Evolutionary conservation across 2,113 vertebrate species (phyloP).

Genomic region (Myodes glareolus): DNA sequence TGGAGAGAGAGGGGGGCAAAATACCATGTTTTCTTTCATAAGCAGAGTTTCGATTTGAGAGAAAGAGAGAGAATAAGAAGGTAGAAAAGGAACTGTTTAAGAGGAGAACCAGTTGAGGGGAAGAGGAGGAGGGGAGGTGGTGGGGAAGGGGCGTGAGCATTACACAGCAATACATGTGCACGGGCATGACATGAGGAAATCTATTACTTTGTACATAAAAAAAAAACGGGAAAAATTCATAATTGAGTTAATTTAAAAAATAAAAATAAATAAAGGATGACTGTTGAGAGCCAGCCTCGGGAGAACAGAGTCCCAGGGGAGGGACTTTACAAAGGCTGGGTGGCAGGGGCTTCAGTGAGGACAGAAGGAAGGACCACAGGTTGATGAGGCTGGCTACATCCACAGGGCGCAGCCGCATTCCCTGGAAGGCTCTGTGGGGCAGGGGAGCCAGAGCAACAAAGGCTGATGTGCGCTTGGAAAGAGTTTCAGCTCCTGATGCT

Average conservation of each 20-base stretch:
- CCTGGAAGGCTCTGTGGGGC: not conserved
- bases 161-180: not conserved
- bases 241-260: not conserved
- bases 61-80: too few relatives aligned
- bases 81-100: not conserved
- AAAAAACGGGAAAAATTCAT: not conserved
- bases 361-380: not conserved
- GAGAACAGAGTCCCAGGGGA: not conserved
- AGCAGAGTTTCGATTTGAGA: too few relatives aligned
- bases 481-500: too few relatives aligned
- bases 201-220: not conserved
- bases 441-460: not conserved
- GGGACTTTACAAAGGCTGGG: not conserved
- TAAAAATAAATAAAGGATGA: not conserved
- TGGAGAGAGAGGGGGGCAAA: not conserved
- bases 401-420: not conserved
- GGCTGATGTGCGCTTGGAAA: not conserved
- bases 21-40: not conserved
- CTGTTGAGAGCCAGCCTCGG: too few relatives aligned
- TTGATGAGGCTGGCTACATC: not conserved
- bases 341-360: not conserved
- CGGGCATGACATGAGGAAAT: not conserved
- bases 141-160: not conserved
- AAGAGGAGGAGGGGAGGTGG: not conserved
- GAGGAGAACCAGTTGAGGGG: not conserved